A percentile compares a stretch with the other conserved stretches of the same genome.
Conservation (phyloP, 2,797 vertebrate species). For the Pipistrellus pygmaeus region DNA sequence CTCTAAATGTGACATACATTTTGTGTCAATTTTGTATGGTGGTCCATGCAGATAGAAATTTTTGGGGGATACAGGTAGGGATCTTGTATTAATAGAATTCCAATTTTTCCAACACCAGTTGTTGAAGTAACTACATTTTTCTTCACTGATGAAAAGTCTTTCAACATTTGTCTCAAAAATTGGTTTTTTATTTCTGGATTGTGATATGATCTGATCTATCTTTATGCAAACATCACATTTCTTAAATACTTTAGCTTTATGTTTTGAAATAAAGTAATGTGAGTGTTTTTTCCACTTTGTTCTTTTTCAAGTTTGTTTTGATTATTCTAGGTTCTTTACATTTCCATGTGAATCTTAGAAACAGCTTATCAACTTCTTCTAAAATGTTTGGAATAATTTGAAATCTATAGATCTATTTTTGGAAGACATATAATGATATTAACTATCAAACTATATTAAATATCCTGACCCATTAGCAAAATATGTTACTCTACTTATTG, state of each 20-base stretch:
- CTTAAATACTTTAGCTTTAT: not conserved
- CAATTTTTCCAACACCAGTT: not conserved
- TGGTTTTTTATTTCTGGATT: not conserved
- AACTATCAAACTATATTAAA: not conserved
- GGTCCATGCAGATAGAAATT: not conserved
- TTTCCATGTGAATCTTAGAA: not conserved
- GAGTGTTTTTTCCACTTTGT: not conserved
- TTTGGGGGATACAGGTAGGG: rapidly evolving
- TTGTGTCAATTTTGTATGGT: not conserved
- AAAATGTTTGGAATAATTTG: not conserved
- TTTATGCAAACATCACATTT: not conserved
- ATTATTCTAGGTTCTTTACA: not conserved
- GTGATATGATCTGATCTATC: not conserved
- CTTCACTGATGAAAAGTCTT: not conserved
- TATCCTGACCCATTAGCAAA: not conserved
- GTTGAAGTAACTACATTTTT: not conserved
- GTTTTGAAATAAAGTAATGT: not conserved
- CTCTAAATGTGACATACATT: not conserved
- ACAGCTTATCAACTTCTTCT: not conserved
- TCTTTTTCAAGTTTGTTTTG: not conserved
- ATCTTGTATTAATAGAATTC: not conserved
- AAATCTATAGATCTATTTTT: not conserved
- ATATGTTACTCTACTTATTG: not conserved
- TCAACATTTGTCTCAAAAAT: not conserved
- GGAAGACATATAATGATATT: not conserved